Evolutionary conservation across 2,888 invertebrate species (phyloP).

Genomic region (Sepiola atlantica): DNA sequence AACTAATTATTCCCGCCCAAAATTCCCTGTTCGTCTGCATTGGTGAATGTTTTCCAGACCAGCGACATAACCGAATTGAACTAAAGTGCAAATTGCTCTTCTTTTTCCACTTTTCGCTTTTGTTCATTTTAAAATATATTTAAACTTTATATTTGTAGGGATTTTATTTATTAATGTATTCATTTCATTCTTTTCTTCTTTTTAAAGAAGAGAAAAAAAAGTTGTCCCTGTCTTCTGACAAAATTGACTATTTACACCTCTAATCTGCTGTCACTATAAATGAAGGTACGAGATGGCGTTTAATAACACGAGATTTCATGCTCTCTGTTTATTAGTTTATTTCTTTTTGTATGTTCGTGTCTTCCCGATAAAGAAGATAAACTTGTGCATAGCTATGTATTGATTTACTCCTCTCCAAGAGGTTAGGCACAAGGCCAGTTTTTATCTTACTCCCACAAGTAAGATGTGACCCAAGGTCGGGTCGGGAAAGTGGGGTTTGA

Average conservation of each 20-base stretch:
- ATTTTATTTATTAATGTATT: not conserved
- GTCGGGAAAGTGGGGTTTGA: too few relatives aligned
- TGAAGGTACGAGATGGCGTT: slow-evolving; percentile 8
- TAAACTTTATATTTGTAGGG: not conserved
- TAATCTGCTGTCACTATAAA: slow-evolving; percentile 13
- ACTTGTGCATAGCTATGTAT: not conserved
- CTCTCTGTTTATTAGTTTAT: not conserved
- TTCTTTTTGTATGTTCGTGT: not conserved
- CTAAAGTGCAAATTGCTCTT: not conserved
- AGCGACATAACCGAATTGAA: not conserved
- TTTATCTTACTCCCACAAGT: too few relatives aligned
- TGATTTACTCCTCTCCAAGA: too few relatives aligned
- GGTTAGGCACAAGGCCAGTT: too few relatives aligned
- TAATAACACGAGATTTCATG: slow-evolving; percentile 20
- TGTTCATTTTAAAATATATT: not conserved
- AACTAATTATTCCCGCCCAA: not conserved
- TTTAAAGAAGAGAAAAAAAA: not conserved
- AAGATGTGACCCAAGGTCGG: too few relatives aligned
- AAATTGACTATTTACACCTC: slow-evolving; percentile 32
- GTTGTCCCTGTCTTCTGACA: not conserved
- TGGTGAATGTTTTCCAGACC: not conserved
- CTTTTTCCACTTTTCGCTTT: not conserved
- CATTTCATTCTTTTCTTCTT: not conserved
- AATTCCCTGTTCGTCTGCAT: slow-evolving; percentile 7
- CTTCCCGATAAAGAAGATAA: not conserved